Percentiles rank a stretch among this genome's conserved stretches.
Evolutionary conservation across 2,797 vertebrate genomes (phyloP).

Genomic region (Gymnothorax javanicus): DNA sequence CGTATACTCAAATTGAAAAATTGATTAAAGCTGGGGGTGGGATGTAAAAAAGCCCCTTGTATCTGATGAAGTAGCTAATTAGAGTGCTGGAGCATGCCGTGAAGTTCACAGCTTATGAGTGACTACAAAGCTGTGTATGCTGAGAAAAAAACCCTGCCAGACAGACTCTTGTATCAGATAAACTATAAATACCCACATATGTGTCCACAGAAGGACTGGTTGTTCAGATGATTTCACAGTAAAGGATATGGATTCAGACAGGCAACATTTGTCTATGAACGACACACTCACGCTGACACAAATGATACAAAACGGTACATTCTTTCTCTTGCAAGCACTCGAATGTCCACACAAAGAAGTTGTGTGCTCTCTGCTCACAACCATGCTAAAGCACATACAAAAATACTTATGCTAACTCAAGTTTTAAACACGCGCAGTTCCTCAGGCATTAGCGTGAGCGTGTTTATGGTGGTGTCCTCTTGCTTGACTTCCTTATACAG

Average conservation of each 20-base stretch:
- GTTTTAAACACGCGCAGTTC: not conserved
- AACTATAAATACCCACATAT: conserved; percentile 45
- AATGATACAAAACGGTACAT: not conserved
- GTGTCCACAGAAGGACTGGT: not conserved
- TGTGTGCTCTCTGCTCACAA: not conserved
- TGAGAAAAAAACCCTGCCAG: conserved; percentile 54
- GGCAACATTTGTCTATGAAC: not conserved
- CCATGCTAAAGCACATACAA: not conserved
- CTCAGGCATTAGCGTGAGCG: not conserved
- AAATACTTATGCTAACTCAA: not conserved
- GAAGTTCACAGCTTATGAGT: not conserved
- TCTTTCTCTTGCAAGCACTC: not conserved
- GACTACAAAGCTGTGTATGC: not conserved
- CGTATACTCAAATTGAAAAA: too few relatives aligned
- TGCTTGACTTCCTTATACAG: conserved; percentile 26
- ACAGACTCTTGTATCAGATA: conserved; percentile 53
- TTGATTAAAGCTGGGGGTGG: too few relatives aligned
- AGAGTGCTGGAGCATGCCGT: not conserved
- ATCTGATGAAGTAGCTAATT: not conserved
- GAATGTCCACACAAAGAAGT: not conserved
- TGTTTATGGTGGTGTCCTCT: conserved; percentile 10
- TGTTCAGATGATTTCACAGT: not conserved
- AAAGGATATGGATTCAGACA: not conserved
- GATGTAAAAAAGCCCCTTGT: too few relatives aligned
- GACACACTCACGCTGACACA: not conserved